A percentile compares a stretch with the other conserved stretches of the same genome.
These are phyloP conservation scores for Polyodon spathula DNA, from an alignment of 2,113 vertebrate genomes.

Conservation along the genomic window DNA sequence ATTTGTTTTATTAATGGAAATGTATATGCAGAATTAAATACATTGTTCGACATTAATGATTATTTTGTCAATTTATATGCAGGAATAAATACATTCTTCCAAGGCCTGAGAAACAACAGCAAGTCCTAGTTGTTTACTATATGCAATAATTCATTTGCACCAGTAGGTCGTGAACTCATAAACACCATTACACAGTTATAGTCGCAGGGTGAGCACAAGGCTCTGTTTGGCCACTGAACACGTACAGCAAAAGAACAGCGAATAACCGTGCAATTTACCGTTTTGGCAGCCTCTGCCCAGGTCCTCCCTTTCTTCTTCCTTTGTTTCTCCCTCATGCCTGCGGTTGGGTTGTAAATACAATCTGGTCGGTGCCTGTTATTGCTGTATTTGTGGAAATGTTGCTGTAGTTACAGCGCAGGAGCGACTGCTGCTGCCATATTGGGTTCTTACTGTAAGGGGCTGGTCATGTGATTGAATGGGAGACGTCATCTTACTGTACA, in stretches of 20 bases:
- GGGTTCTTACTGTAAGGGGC: slow-evolving; percentile 70
- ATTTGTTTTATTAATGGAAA: no score
- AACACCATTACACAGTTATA: slow-evolving; percentile 43
- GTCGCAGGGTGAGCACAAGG: slow-evolving; percentile 35
- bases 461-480: slow-evolving; percentile 65
- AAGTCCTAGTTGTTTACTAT: slow-evolving; percentile 36
- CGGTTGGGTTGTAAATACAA: slow-evolving; percentile 43
- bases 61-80: no score
- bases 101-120: slow-evolving; percentile 23
- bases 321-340: slow-evolving; percentile 80
- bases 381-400: slow-evolving; percentile 40
- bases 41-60: no score
- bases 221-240: slow-evolving; percentile 23
- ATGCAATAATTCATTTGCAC: slow-evolving; percentile 34
- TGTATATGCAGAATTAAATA: no score
- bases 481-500: slow-evolving; percentile 64
- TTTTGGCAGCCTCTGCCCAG: slow-evolving; percentile 93
- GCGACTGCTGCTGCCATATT: slow-evolving; percentile 78
- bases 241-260: slow-evolving; percentile 44
- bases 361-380: slow-evolving; percentile 21
- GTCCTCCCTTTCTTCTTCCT: slow-evolving; percentile 92
- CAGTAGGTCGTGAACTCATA: slow-evolving; percentile 59
- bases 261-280: slow-evolving; percentile 54
- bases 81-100: not conserved
- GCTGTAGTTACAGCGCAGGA: slow-evolving; percentile 61